phyloP scores from a whole-genome alignment of 2,113 vertebrate genomes.

The Mormyrus lacerda region DNA sequence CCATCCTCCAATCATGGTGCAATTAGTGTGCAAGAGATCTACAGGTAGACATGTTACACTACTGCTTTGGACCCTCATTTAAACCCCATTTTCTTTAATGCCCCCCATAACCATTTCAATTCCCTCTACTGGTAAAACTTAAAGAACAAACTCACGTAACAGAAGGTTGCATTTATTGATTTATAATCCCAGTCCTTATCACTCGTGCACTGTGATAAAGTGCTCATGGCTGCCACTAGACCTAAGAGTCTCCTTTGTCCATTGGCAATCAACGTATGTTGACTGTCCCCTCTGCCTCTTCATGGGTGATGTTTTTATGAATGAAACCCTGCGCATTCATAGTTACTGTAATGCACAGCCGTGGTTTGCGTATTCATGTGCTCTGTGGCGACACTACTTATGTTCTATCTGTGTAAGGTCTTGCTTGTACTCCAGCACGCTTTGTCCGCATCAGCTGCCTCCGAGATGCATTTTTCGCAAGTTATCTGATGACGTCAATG shows the following conservation, averaged over 20 bases:
- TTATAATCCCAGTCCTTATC: neutral
- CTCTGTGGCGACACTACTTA: slow-evolving; percentile 7
- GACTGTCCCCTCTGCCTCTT: neutral
- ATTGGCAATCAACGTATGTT: neutral
- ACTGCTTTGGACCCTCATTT: neutral
- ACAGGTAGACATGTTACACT: neutral
- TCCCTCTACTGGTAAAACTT: neutral
- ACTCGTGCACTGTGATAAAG: slow-evolving; percentile 33
- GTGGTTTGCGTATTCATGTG: slow-evolving; percentile 6
- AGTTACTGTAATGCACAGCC: slow-evolving; percentile 26
- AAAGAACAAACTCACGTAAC: neutral
- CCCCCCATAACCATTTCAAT: neutral
- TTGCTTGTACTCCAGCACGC: neutral
- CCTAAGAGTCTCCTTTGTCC: slow-evolving; percentile 1
- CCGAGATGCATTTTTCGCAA: neutral
- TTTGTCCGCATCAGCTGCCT: neutral
- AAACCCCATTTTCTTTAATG: neutral
- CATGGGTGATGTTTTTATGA: neutral
- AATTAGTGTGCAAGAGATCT: neutral
- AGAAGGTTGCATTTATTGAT: slow-evolving; percentile 12
- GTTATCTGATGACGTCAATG: neutral
- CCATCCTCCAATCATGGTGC: neutral
- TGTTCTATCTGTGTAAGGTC: neutral
- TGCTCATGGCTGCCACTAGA: neutral
- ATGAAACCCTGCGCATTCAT: neutral